Evolutionary conservation across 1,140 invertebrate genomes (phyloP), one percentile per base, ranked within the genome.

Genomic region (Aricia agestis): DNA sequence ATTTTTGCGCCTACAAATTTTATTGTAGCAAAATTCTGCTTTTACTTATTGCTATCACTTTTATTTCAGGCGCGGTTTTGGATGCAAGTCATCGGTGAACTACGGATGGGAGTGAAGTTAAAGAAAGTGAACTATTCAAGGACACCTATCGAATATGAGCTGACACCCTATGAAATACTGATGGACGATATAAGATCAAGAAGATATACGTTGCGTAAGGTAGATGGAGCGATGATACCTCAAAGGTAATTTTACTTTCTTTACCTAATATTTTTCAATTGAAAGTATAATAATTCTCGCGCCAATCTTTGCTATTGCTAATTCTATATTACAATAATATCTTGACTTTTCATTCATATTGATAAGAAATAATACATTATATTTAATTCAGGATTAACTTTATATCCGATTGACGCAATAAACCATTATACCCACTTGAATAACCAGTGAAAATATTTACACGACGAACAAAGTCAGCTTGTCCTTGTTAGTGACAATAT

Each of bases 151-250:
- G 98, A 99, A 90, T 99, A 96, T 89, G 97, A 98, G 89, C 89
- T 99, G 74, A 99, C 98, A n/a, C 98, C 98, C 7, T 99, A 98
- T 86, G 98, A 99, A 92, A 98, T 98, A 82, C 93, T 99, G 13
- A 98, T 99, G 96, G 97, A 99, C 81, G 98, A 99, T 84, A 99
- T 99, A 76, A 92, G 97, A 77, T 95, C 96, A 31, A 95, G 96
- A 79, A 94, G 96, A 78, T 99, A 98, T 92, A 97, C 96, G 80
- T 91, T 96, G 69, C 94, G 94, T 78, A 96, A 97, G 90, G 95
- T 97, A 1, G 96, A 98, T 86, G 96, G 96, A 45, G 94, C 95
- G 86, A 95, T 95, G 86, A 95, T 98, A 83, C 96, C 97, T 63
- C 95, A 93, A 25, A 93, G 88, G 78, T 93, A 92, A 31, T 72